Evolutionary conservation across 2,113 vertebrate species (phyloP).

Genomic region (Orcinus orca): DNA sequence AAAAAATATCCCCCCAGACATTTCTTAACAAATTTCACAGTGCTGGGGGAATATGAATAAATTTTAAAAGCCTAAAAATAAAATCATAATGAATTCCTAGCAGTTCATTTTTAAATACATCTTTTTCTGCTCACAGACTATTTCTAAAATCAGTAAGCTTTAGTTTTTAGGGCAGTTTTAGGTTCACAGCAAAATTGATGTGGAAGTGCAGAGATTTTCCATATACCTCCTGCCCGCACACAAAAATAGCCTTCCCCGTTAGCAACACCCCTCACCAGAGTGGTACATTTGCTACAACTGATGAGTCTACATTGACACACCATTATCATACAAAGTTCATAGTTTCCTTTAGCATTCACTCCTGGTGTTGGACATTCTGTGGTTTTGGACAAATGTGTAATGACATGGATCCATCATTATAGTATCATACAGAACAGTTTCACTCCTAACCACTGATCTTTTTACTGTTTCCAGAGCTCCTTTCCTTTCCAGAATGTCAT

Average conservation of each 20-base stretch:
- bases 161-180: background rate
- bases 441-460: background rate
- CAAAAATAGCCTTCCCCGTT: background rate
- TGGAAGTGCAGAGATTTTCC: background rate
- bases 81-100: background rate
- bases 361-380: background rate
- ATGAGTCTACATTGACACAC: background rate
- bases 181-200: background rate
- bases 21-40: background rate
- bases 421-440: background rate
- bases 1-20: background rate
- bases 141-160: background rate
- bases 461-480: background rate
- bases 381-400: background rate
- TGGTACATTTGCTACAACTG: background rate
- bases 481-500: background rate
- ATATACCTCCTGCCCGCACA: background rate
- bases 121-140: background rate
- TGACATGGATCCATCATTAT: background rate
- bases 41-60: background rate
- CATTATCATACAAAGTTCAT: background rate
- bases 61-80: background rate
- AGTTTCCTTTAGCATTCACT: background rate
- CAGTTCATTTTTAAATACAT: background rate
- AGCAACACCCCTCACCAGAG: background rate